These are phyloP conservation scores for Prionace glauca DNA, from an alignment of 2,797 vertebrate species.

Conservation along the genomic window DNA sequence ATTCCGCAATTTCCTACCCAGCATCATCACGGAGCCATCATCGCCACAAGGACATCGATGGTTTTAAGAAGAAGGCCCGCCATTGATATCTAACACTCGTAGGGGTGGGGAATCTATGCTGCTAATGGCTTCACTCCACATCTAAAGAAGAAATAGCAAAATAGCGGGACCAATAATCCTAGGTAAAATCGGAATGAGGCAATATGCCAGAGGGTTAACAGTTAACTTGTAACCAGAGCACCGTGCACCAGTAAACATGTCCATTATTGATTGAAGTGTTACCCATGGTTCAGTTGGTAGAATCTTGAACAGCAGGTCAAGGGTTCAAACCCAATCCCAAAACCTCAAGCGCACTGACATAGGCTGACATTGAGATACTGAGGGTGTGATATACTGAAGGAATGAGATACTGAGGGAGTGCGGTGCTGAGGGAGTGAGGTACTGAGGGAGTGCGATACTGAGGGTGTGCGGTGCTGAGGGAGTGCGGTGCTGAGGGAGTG, in stretches of 20 bases:
- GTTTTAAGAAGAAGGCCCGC: not conserved
- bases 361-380: not conserved
- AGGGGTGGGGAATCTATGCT: not conserved
- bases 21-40: not conserved
- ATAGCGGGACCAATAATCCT: not conserved
- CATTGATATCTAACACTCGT: not conserved
- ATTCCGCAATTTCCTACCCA: not conserved
- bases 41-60: not conserved
- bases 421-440: too few relatives aligned
- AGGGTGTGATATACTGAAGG: not conserved
- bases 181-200: not conserved
- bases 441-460: too few relatives aligned
- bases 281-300: not conserved
- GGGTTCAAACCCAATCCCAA: not conserved
- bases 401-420: not conserved
- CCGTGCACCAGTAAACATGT: not conserved
- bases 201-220: not conserved
- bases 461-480: not conserved
- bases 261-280: not conserved
- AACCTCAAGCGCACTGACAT: not conserved
- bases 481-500: not conserved
- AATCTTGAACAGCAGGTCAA: not conserved
- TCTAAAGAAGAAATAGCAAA: not conserved
- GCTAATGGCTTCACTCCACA: not conserved
- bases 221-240: not conserved